Evolutionary conservation across 2,113 vertebrate genomes (phyloP).

Genomic region (Pseudonaja textilis): DNA sequence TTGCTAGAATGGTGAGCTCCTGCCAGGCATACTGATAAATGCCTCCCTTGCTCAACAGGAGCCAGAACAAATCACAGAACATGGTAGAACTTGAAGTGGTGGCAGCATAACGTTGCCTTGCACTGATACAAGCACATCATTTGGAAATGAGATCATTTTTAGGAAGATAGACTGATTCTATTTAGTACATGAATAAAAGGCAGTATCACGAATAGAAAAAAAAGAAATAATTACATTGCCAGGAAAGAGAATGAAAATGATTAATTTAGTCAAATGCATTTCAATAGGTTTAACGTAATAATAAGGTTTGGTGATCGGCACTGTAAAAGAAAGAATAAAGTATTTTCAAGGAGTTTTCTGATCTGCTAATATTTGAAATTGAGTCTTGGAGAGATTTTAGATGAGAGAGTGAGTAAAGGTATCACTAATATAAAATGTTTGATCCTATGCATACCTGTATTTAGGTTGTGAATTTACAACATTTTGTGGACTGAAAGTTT

Average conservation of each 20-base stretch:
- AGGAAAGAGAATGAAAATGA: neutral
- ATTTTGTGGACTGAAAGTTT: neutral
- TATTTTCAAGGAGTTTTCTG: neutral
- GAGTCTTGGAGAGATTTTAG: neutral
- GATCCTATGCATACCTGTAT: neutral
- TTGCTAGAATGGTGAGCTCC: neutral
- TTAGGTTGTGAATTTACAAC: neutral
- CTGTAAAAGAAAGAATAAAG: neutral
- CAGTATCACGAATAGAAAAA: slow-evolving; percentile 22
- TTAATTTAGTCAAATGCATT: neutral
- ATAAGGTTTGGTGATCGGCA: neutral
- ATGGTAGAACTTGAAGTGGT: neutral
- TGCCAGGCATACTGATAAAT: neutral
- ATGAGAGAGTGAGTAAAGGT: neutral
- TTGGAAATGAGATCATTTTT: slow-evolving; percentile 15
- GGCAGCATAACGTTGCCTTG: neutral
- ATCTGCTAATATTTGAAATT: neutral
- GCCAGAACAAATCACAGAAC: neutral
- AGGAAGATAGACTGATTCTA: slow-evolving; percentile 19
- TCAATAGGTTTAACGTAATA: neutral
- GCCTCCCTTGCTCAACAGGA: neutral
- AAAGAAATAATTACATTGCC: slow-evolving; percentile 13
- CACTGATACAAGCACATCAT: neutral
- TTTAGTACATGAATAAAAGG: slow-evolving; percentile 19
- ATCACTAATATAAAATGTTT: neutral